A percentile compares a stretch with the other conserved stretches of the same genome.
phyloP scores from a whole-genome alignment of 2,797 vertebrate species.

The Harpagifer antarcticus region DNA sequence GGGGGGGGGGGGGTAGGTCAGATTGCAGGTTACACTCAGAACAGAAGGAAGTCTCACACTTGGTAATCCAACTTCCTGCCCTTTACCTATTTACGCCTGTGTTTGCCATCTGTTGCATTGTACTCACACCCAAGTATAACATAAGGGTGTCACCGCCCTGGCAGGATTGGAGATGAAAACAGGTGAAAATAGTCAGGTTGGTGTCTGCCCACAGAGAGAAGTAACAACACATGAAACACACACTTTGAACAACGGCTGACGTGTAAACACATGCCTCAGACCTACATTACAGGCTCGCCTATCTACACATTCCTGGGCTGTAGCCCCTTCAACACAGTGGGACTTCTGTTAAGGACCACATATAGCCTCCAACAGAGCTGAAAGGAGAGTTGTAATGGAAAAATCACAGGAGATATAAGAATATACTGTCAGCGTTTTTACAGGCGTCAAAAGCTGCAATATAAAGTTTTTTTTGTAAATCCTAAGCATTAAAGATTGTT shows the following conservation, averaged over 20 bases:
- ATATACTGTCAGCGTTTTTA: neutral
- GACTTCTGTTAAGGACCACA: conserved; percentile 21
- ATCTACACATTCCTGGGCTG: conserved; percentile 54
- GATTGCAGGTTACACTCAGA: conserved; percentile 41
- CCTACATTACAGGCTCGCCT: conserved; percentile 37
- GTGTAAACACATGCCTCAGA: conserved; percentile 53
- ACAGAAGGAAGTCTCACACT: conserved; percentile 53
- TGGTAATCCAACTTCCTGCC: conserved; percentile 62
- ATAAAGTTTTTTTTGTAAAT: neutral
- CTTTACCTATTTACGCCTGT: conserved; percentile 26
- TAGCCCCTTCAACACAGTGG: conserved; percentile 33
- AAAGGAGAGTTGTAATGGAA: neutral
- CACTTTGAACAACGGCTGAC: conserved; percentile 38
- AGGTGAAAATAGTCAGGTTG: neutral
- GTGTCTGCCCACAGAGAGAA: conserved; percentile 21
- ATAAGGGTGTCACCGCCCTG: conserved; percentile 11
- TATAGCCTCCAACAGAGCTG: neutral
- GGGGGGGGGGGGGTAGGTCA: conserved; percentile 55
- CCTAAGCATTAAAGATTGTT: neutral
- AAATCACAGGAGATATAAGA: neutral
- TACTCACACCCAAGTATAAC: conserved; percentile 10
- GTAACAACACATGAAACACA: conserved; percentile 25
- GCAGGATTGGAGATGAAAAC: conserved; percentile 16
- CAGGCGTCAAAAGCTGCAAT: neutral
- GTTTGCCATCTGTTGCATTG: conserved; percentile 25